Evolutionary conservation across 2,888 invertebrate species (phyloP), one percentile per base, ranked within the genome.

Genomic region (Apamea monoglypha): DNA sequence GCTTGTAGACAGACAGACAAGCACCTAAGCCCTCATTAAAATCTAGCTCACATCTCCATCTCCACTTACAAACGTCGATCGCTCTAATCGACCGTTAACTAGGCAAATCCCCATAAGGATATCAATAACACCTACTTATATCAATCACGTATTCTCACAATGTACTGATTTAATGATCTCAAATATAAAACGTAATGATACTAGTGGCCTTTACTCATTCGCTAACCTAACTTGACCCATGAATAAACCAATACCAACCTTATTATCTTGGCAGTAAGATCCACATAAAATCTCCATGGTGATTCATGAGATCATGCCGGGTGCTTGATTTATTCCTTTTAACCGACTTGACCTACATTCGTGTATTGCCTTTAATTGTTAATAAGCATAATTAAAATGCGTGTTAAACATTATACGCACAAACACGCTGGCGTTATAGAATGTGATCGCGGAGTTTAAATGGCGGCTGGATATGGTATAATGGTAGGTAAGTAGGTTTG

Each of bases 341-440:
- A 96, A 95, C 95, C 95, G 95, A 93, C 96, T 96, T 96, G 96
- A 96, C 96, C 96, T 90, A 97, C 94, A 95, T 96, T 94, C 92
- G 94, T 90, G 95, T 93, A 95, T 96, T 96, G 96, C 95, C 94
- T 96, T 95, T 96, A 96, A 97, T 97, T 97, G 96, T 95, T 96
- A 96, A 96, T 96, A 96, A 96, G 96, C 94, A 96, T 96, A 96
- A 96, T 96, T 96, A 96, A 96, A 96, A 95, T 95, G 96, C 96
- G 96, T 94, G 95, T 95, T 94, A 95, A 95, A 94, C 93, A 94
- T 90, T 89, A 86, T 90, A 89, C 90, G 89, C 80, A 84, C 88
- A 73, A 86, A 85, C 87, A 81, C 75, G 76, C 68, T 76, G 77
- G 82, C 80, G 82, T 75, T 87, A 83, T 84, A 82, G 81, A 87